Conservation (phyloP, 2,113 vertebrate genomes). For the Otis tarda region DNA sequence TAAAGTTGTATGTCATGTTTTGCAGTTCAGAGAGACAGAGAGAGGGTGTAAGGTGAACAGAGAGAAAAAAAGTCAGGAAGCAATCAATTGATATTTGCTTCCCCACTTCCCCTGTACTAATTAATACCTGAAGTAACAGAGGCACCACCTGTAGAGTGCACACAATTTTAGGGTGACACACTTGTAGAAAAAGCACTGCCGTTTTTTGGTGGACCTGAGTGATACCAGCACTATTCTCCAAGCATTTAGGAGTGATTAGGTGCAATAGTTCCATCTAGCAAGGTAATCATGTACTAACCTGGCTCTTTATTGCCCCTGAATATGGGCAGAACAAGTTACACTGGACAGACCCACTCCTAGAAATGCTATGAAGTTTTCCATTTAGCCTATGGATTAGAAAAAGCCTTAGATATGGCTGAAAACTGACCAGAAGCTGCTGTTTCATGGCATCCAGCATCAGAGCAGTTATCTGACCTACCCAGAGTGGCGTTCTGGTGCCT, state of each 20-base stretch:
- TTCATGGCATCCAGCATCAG: background rate
- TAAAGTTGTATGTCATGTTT: background rate
- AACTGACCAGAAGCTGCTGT: background rate
- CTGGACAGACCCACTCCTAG: background rate
- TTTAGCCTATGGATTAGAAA: background rate
- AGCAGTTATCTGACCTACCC: background rate
- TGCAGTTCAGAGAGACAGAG: background rate
- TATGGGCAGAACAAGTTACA: background rate
- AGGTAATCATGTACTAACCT: background rate
- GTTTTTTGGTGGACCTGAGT: background rate
- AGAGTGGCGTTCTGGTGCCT: background rate
- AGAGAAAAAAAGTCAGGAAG: background rate
- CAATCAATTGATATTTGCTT: background rate
- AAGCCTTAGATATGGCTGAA: background rate
- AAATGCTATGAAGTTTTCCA: background rate
- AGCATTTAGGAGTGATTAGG: background rate
- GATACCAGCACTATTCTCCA: background rate
- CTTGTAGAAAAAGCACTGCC: background rate
- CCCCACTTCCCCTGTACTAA: background rate
- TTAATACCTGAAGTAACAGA: background rate
- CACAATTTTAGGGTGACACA: background rate
- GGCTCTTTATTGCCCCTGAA: background rate
- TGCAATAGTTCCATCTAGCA: background rate
- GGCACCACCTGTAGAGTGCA: background rate
- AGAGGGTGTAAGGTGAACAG: background rate